Conservation (phyloP, 1,140 invertebrate genomes). For the Drosophila willistoni region DNA sequence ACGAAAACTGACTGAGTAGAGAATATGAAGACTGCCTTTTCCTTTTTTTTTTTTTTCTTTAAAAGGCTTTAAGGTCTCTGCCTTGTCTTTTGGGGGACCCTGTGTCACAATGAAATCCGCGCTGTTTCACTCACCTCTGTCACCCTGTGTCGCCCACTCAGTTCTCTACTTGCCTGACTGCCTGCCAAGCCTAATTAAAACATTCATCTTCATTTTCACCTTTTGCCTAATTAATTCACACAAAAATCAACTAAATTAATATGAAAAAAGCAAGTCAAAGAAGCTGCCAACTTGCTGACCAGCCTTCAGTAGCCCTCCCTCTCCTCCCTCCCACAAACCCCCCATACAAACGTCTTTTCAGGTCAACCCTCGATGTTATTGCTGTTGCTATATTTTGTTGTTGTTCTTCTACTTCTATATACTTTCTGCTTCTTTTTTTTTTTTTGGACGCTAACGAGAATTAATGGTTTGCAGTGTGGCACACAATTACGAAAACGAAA, state of each 20-base stretch:
- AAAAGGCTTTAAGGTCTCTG: conserved; percentile 65
- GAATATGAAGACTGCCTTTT: background rate
- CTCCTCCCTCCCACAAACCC: background rate
- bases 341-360: background rate
- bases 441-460: conserved; percentile 82
- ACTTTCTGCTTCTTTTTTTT: background rate
- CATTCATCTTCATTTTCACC: conserved; percentile 83
- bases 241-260: conserved; percentile 82
- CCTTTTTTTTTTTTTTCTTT: conserved; percentile 27
- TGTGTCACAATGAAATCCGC: conserved; percentile 76
- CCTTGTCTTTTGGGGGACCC: conserved; percentile 1
- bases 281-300: conserved; percentile 76
- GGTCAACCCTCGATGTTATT: conserved; percentile 41
- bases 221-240: conserved; percentile 83
- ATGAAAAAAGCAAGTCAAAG: conserved; percentile 79
- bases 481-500: conserved; percentile 81
- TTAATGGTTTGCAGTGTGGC: conserved; percentile 83
- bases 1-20: background rate
- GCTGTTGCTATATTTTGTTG: conserved; percentile 30
- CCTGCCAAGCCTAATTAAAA: conserved; percentile 76
- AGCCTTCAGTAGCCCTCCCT: conserved; percentile 24
- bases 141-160: background rate
- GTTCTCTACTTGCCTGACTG: conserved; percentile 13
- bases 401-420: conserved; percentile 18
- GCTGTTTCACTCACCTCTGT: conserved; percentile 39